Conservation (phyloP, 2,113 vertebrate genomes). For the Smithornis capensis region DNA sequence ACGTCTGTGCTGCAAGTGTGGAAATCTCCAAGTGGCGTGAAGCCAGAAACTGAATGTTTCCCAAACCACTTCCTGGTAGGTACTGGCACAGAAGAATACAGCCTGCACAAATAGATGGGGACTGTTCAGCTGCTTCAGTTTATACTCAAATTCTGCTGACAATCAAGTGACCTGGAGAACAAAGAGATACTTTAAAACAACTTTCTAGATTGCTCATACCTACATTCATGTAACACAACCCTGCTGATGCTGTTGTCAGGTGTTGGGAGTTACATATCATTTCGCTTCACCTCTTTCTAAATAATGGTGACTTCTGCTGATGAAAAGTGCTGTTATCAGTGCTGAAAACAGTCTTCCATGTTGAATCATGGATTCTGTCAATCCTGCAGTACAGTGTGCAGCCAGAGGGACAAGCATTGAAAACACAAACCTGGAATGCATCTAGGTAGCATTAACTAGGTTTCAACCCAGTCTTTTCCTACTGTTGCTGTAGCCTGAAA, state of each 20-base stretch:
- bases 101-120: neutral
- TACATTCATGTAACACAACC: accelerated
- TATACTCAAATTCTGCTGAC: neutral
- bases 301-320: neutral
- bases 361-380: neutral
- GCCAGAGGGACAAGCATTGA: neutral
- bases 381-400: neutral
- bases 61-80: neutral
- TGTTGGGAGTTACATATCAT: neutral
- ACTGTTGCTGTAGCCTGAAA: neutral
- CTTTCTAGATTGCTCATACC: accelerated
- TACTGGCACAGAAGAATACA: neutral
- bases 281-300: neutral
- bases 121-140: neutral
- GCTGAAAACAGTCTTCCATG: neutral
- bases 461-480: neutral
- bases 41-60: neutral
- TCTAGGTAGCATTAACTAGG: neutral
- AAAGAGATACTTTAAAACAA: neutral
- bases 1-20: neutral
- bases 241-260: neutral
- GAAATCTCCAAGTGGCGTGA: neutral
- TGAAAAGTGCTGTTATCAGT: neutral
- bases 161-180: neutral
- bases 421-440: neutral